Base-by-base conservation (phyloP, 2,113 vertebrate genomes). In the Zosterops lateralis region DNA sequence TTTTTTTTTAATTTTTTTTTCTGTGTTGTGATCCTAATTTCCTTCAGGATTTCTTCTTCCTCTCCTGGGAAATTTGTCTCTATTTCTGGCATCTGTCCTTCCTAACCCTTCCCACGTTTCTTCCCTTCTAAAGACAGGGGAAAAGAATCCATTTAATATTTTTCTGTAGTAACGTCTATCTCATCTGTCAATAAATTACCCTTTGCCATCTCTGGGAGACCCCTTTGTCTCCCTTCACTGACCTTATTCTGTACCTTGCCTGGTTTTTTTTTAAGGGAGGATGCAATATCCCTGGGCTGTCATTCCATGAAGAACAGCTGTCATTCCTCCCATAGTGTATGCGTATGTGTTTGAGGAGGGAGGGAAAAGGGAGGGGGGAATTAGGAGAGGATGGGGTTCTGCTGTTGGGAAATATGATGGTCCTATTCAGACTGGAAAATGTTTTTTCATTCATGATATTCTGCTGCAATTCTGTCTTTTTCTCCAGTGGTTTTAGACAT, bases 251-350 rank as follows among this genome's bases (percentile, higher is more conserved):
- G 88, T 95, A 94, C 83, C 85, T 95, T 90, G 76, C 91, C 84
- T 96, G 44, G 0, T 97, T 93, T 96, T 87, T 97, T 97, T 98
- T 97, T 93, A 89, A 96, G 96, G 96, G 92, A 94, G 94, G 96
- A 96, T 70, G 38, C 92, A 91, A 89, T 97, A 96, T 97, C 96
- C 95, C 93, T 95, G 96, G 84, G 94, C 91, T 95, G 97, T 96
- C 97, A 97, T 97, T 97, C 84, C 95, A 95, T 95, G 95, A 97
- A 97, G 97, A 98, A 96, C 97, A 95, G 95, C 95, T 97, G 96
- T 97, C 95, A 96, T 97, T 96, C 97, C 94, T 96, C 94, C 96
- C 93, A 96, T 60, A 87, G 89, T 89, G 88, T 78, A 82, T 89
- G 89, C 28, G 32, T 70, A 78, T 76, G 70, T 84, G 84, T 93